Percentiles rank a stretch among this genome's conserved stretches.
Conservation (phyloP, 2,113 vertebrate species). For the Rutilus rutilus region DNA sequence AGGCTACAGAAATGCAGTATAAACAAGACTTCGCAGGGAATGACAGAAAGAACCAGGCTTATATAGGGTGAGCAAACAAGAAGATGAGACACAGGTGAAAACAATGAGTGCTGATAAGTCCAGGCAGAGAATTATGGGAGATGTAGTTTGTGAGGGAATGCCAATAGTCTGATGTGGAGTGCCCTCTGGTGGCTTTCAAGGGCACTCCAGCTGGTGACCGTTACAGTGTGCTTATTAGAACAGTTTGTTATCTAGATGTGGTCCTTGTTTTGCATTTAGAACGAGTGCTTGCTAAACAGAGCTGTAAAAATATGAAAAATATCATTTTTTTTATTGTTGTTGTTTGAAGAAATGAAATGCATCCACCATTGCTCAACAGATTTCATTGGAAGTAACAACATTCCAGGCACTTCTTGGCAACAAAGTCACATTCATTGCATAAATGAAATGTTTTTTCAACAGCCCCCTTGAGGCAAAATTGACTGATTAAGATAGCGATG, state of each 20-base stretch:
- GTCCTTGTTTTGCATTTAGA: neutral
- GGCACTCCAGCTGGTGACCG: too few relatives aligned
- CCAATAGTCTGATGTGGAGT: too few relatives aligned
- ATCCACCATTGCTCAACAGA: neutral
- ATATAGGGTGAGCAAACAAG: too few relatives aligned
- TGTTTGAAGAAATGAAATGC: conserved; percentile 22
- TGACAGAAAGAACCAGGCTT: too few relatives aligned
- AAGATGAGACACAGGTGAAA: too few relatives aligned
- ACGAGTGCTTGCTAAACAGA: neutral
- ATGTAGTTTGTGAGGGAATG: too few relatives aligned
- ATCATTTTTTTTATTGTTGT: neutral
- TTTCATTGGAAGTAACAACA: conserved; percentile 25
- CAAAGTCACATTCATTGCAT: conserved; percentile 7
- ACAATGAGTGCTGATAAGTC: too few relatives aligned
- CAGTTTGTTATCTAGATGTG: conserved; percentile 12
- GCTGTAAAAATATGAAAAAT: neutral
- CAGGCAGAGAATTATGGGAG: too few relatives aligned
- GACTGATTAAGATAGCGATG: neutral
- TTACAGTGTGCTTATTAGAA: neutral
- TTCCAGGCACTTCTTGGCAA: conserved; percentile 25
- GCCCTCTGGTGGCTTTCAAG: too few relatives aligned
- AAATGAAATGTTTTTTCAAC: neutral
- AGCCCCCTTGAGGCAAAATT: conserved; percentile 3
- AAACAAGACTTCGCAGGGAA: too few relatives aligned
- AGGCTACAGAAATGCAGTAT: too few relatives aligned